Evolutionary conservation across 2,888 invertebrate species (phyloP), one percentile per base, ranked within the genome.

Genomic region (Tenodera sinensis): DNA sequence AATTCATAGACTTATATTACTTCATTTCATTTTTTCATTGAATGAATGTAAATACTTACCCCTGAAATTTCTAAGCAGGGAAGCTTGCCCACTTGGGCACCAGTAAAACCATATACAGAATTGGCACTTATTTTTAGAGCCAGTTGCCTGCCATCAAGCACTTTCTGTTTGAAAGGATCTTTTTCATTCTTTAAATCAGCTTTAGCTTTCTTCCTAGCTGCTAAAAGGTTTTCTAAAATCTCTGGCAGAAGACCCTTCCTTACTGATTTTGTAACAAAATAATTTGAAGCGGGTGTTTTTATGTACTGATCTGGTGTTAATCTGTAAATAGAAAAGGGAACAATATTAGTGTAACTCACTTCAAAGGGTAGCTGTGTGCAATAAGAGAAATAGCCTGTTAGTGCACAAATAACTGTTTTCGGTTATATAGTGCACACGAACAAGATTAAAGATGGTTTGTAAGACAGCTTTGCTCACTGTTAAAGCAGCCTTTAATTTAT

Each of bases 91-190:
- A 98, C 97, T 94, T 98, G 98, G 82, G 99, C 99, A n/a, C 99
- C 99, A 12, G 99, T 99, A 93, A 99, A 99, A 83, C 99, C 99
- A 93, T 99, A 99, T 0, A 99, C 99, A 27, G 99, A 99, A 94
- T 99, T 99, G 0, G 99, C 99, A 91, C 98, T 98, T 88, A 99
- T 98, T 95, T 99, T 99, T 91, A 99, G 94, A 85, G 99, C 99
- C 91, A 99, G 94, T 93, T 99, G 99, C 91, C 99, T 95, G 90
- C 99, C 99, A 95, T 99, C 99, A 90, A 99, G 94, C 3, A 99
- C 98, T 92, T 98, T 98, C 91, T 97, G 95, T 93, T 97, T 97
- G 91, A 99, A 97, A 0, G 98, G 98, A 95, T 99, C 99, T 47
- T 96, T 99, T 93, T 99, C 99, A 88, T 98, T 96, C 93, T 99